Evolutionary conservation across 2,113 vertebrate genomes (phyloP).

Genomic region (Chlorocebus sabaeus): DNA sequence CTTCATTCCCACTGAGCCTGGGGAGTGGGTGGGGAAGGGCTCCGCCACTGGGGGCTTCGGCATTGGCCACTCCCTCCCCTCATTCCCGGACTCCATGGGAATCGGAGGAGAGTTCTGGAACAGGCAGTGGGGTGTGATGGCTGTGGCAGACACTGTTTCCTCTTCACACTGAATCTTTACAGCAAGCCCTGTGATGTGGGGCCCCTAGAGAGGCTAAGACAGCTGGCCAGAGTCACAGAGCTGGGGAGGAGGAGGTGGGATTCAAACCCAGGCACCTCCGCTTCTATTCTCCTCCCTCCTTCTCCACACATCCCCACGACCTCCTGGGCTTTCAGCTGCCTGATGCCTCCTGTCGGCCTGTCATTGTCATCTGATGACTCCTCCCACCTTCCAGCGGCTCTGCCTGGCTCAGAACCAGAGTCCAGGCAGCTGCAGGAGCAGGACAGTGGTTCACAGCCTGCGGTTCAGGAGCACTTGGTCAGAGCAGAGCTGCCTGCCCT

Average conservation of each 20-base stretch:
- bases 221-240: not conserved
- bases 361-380: not conserved
- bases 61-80: not conserved
- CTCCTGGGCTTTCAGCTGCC: not conserved
- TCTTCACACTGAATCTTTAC: not conserved
- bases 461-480: not conserved
- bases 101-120: not conserved
- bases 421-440: not conserved
- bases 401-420: not conserved
- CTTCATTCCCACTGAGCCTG: not conserved
- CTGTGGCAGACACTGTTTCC: not conserved
- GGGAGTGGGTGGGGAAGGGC: fast-evolving
- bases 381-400: not conserved
- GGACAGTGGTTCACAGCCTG: not conserved
- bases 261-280: not conserved
- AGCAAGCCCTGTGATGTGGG: not conserved
- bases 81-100: not conserved
- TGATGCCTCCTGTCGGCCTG: not conserved
- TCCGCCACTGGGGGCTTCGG: fast-evolving
- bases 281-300: not conserved
- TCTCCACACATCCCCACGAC: fast-evolving
- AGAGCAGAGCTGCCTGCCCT: not conserved
- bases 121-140: not conserved
- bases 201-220: not conserved
- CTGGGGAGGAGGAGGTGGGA: not conserved